Evolutionary conservation across 2,113 vertebrate genomes (phyloP).

Genomic region (Dipodomys spectabilis): DNA sequence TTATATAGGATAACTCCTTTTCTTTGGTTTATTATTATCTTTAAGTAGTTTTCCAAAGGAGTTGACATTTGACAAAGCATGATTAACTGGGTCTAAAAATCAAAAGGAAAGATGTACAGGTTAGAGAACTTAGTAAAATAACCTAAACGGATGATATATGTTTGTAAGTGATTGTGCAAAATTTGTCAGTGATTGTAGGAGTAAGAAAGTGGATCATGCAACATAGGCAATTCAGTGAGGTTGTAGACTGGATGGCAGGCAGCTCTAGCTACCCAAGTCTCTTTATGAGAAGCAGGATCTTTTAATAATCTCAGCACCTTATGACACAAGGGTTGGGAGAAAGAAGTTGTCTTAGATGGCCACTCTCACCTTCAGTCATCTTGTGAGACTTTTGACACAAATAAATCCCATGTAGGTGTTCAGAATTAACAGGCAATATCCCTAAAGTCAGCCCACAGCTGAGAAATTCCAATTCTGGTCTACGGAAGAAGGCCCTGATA

Average conservation of each 20-base stretch:
- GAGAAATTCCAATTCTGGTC: neutral
- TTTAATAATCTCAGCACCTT: too few relatives aligned
- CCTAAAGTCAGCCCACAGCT: neutral
- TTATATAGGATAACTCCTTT: neutral
- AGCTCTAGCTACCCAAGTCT: neutral
- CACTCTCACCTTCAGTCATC: neutral
- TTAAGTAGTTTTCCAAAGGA: too few relatives aligned
- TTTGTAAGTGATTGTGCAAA: neutral
- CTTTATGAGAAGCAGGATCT: neutral
- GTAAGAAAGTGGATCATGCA: neutral
- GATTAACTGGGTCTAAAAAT: too few relatives aligned
- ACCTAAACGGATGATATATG: too few relatives aligned
- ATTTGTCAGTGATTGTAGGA: neutral
- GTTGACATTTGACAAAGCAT: too few relatives aligned
- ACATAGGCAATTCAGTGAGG: neutral
- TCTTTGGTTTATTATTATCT: too few relatives aligned
- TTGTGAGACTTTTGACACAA: neutral
- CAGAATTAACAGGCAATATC: neutral
- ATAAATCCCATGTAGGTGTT: neutral
- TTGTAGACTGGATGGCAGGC: neutral
- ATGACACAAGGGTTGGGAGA: neutral
- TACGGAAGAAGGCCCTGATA: neutral
- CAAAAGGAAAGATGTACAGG: neutral
- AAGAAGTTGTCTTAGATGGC: neutral
- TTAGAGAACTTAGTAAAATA: slow-evolving; percentile 3